Evolutionary conservation across 2,797 vertebrate species (phyloP), one percentile per base, ranked within the genome.

Genomic region (Falco naumanni): DNA sequence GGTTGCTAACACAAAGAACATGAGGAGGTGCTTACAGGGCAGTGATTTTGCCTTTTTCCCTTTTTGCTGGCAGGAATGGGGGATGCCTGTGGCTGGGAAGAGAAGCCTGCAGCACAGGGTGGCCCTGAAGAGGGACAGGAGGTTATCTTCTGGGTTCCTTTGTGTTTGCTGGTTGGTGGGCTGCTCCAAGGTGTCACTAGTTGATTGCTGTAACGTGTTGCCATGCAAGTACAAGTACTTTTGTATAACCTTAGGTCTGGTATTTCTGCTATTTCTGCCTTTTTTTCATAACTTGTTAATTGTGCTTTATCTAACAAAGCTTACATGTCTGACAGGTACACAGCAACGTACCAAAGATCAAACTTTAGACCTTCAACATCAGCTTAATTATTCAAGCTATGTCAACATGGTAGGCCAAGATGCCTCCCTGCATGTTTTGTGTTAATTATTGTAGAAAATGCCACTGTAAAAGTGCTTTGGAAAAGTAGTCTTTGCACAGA

Each of bases 61-160:
- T 11, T 68, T 51, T 45, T 31, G 11, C 68, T 69, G 69, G 60
- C 69, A 64, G 61, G 11, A 93, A 18, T n/a, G 48, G 37, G 0
- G 0, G 12, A 29, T 48, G 9, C 31, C 54, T 5, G 2, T 18
- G 24, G 39, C 9, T 13, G 20, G 18, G 13, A 77, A 25, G 5
- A 93, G 71, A 31, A 60, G 56, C 57, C 15, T 19, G 22, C n/a
- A 47, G n/a, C 70, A 19, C 1, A 0, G 3, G 6, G 22, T 79
- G 43, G 33, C 28, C 24, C 15, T 43, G 37, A 33, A 53, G 37
- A 37, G 5, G 16, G 2, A 0, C 6, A 22, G 4, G 10, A 16
- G 7, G 3, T 11, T 11, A 5, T 41, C 26, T 37, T 31, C 10
- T 24, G 24, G 18, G 14, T 31, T 8, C 0, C 6, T 0, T 59